Percentiles rank a stretch among this genome's conserved stretches.
These are phyloP conservation scores for Fundulus diaphanus DNA, from an alignment of 2,797 vertebrate genomes.

Conservation along the genomic window DNA sequence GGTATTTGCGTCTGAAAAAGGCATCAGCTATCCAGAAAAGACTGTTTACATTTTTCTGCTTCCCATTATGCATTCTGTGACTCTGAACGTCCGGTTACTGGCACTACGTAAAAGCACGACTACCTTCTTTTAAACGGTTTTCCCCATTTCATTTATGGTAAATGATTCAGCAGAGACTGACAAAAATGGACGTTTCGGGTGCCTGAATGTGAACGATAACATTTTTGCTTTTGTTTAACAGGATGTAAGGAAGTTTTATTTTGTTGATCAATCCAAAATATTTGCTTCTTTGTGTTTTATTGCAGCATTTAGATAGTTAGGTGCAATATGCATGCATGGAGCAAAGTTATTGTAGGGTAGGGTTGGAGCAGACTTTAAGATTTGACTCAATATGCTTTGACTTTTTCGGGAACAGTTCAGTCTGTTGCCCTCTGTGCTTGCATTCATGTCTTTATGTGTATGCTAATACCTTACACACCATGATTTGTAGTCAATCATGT, in stretches of 20 bases:
- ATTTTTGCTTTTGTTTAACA: conserved; percentile 41
- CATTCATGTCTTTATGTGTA: background rate
- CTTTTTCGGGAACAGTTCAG: background rate
- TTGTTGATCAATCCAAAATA: conserved; percentile 43
- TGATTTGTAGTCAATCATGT: conserved; percentile 60
- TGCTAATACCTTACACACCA: conserved; percentile 43
- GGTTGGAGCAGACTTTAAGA: background rate
- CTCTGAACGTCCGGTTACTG: conserved; percentile 68
- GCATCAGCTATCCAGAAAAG: conserved; percentile 75
- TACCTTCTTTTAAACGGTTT: conserved; percentile 50
- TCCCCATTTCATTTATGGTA: conserved; percentile 72
- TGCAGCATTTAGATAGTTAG: conserved; percentile 32
- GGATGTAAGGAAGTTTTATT: background rate
- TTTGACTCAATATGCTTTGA: background rate
- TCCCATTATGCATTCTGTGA: conserved; percentile 70
- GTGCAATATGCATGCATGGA: conserved; percentile 24
- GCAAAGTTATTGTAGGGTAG: background rate
- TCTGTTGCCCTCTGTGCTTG: background rate
- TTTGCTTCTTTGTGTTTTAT: conserved; percentile 29
- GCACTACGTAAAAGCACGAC: conserved; percentile 72
- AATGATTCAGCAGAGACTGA: conserved; percentile 74
- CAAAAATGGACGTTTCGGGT: conserved; percentile 68
- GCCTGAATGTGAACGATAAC: conserved; percentile 59
- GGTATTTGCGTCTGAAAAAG: conserved; percentile 79
- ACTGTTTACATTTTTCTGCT: conserved; percentile 75